Evolutionary conservation across 2,888 invertebrate species (phyloP).

Genomic region (Stenoptilia bipunctidactyla): DNA sequence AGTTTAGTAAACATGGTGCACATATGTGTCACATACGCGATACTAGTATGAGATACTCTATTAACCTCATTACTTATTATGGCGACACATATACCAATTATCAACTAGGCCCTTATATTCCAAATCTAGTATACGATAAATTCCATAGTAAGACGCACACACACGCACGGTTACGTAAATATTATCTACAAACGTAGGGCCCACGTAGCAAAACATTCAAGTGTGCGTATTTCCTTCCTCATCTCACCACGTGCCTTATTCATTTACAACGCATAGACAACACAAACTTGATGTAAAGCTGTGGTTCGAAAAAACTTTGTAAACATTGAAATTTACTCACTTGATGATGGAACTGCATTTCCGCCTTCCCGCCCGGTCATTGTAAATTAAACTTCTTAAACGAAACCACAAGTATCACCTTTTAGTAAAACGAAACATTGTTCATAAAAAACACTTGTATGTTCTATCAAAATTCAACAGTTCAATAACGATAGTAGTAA

Average conservation of each 20-base stretch:
- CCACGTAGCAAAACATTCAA: background rate
- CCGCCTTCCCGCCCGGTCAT: conserved; percentile 68
- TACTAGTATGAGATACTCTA: conserved; percentile 38
- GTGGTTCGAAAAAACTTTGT: background rate
- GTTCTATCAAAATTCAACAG: conserved; percentile 14
- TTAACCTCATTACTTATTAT: conserved; percentile 49
- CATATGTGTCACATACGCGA: conserved; percentile 64
- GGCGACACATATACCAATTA: too few species aligned
- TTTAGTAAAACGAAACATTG: conserved; percentile 48
- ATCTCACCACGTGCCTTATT: background rate
- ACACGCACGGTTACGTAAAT: background rate
- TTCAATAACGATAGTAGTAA: too few species aligned
- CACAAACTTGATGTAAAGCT: background rate
- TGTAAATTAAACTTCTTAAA: conserved; percentile 46
- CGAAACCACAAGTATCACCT: conserved; percentile 62
- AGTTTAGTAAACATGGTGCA: conserved; percentile 57
- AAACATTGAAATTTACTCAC: conserved; percentile 35
- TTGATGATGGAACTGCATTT: conserved; percentile 68
- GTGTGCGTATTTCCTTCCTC: conserved; percentile 1
- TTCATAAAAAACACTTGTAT: conserved; percentile 42
- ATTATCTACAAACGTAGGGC: too few species aligned
- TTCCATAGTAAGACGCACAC: conserved; percentile 2
- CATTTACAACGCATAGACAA: background rate
- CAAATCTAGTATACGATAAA: too few species aligned
- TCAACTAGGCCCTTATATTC: too few species aligned